A percentile compares a stretch with the other conserved stretches of the same genome.
These are phyloP conservation scores for Drosophila multiciliata DNA, from an alignment of 2,888 invertebrate species.

Conservation along the genomic window DNA sequence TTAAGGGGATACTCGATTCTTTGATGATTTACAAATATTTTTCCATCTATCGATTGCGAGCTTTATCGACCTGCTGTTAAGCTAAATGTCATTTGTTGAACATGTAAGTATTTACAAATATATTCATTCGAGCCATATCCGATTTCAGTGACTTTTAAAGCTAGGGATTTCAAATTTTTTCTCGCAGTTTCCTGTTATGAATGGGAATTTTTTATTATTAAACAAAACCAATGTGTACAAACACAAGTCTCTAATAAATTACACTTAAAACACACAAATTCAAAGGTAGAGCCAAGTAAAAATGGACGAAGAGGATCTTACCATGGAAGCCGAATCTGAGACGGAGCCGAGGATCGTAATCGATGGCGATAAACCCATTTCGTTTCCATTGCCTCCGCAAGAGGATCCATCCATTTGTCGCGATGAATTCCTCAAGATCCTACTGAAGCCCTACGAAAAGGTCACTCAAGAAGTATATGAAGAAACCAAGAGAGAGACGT, in stretches of 20 bases:
- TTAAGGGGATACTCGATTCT: neutral
- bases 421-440: slow-evolving; percentile 32
- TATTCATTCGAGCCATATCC: neutral
- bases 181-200: neutral
- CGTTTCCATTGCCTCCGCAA: slow-evolving; percentile 42
- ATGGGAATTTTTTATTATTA: neutral
- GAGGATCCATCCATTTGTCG: slow-evolving; percentile 35
- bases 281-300: neutral
- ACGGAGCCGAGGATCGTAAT: neutral
- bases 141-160: neutral
- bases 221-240: neutral
- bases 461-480: accelerated
- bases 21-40: neutral
- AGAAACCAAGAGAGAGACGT: accelerated
- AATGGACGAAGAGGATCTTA: neutral
- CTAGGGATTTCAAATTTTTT: neutral
- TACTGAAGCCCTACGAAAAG: neutral
- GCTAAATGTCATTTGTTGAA: neutral
- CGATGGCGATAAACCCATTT: slow-evolving; percentile 1
- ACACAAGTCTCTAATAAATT: neutral
- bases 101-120: neutral
- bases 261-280: neutral
- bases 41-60: neutral
- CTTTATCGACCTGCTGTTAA: neutral
- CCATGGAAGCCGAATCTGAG: neutral